Percentiles rank a stretch among this genome's conserved stretches.
phyloP scores from a whole-genome alignment of 2,888 invertebrate genomes.

The Oegoconia quadripuncta region DNA sequence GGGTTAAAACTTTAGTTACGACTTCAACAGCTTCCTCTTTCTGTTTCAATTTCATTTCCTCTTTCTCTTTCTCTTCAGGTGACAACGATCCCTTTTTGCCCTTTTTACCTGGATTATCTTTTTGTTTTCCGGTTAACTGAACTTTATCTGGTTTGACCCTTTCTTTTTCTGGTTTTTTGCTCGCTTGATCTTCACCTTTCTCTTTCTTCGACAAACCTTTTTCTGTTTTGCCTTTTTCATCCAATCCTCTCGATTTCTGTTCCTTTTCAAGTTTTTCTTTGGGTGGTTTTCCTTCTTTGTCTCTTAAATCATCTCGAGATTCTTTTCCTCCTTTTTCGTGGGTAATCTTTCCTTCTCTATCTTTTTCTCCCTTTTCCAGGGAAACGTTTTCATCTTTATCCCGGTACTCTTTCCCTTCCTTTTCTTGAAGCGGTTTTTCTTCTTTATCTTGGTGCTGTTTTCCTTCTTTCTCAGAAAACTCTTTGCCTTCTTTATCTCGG shows the following conservation, averaged over 20 bases:
- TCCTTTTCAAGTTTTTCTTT: conserved; percentile 8
- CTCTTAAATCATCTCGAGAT: too few species aligned
- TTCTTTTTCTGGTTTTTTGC: conserved; percentile 3
- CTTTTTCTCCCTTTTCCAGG: too few species aligned
- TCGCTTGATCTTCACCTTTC: not conserved
- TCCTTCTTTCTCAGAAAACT: conserved; percentile 5
- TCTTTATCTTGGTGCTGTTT: conserved; percentile 1
- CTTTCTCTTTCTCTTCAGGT: conserved; percentile 1
- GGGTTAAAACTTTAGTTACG: too few species aligned
- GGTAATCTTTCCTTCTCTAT: not conserved
- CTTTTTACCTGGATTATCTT: conserved; percentile 5
- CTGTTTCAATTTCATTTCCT: not conserved
- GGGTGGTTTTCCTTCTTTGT: not conserved
- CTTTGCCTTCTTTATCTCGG: conserved; percentile 8
- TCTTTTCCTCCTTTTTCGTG: not conserved
- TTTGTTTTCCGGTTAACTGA: too few species aligned
- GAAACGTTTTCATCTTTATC: too few species aligned
- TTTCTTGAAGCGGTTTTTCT: too few species aligned
- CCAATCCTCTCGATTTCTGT: not conserved
- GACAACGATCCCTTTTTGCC: conserved; percentile 6
- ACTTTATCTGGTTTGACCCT: too few species aligned
- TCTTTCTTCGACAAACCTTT: not conserved
- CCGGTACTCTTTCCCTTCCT: too few species aligned
- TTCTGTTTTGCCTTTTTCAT: not conserved
- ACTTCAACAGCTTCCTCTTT: not conserved